Percentiles rank a stretch among this genome's conserved stretches.
These are phyloP conservation scores for Mycetomoellerius zeteki DNA, from an alignment of 1,140 invertebrate genomes.

Conservation along the genomic window DNA sequence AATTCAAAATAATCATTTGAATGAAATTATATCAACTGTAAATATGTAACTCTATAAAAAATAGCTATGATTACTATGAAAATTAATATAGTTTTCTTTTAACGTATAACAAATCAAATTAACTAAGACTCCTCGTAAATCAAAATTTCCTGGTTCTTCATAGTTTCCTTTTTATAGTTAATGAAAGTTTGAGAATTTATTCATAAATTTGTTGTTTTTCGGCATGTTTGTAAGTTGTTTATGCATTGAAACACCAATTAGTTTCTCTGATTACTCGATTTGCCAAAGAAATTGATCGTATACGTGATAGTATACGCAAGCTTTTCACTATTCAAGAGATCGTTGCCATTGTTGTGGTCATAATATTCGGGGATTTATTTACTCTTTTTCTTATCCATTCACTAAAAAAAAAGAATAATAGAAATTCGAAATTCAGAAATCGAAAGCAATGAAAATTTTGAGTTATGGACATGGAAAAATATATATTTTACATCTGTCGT, in stretches of 20 bases:
- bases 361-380: slow-evolving; percentile 48
- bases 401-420: not conserved
- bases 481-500: not conserved
- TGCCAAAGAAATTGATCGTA: slow-evolving; percentile 62
- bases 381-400: slow-evolving; percentile 19
- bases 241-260: slow-evolving; percentile 61
- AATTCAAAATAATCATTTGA: not conserved
- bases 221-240: slow-evolving; percentile 25
- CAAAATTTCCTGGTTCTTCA: no score
- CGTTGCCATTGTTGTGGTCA: not conserved
- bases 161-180: not conserved
- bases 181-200: not conserved
- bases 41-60: not conserved
- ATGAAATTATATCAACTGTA: not conserved
- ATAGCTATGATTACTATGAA: not conserved
- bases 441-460: not conserved
- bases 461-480: not conserved
- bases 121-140: no score
- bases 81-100: not conserved
- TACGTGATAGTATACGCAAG: slow-evolving; percentile 39
- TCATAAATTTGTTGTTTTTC: slow-evolving; percentile 1
- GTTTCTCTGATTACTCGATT: slow-evolving; percentile 59
- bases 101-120: no score
- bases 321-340: slow-evolving; percentile 48
- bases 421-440: not conserved